Evolutionary conservation across 2,797 vertebrate species (phyloP).

Genomic region (Mormyrus hasselquistii): DNA sequence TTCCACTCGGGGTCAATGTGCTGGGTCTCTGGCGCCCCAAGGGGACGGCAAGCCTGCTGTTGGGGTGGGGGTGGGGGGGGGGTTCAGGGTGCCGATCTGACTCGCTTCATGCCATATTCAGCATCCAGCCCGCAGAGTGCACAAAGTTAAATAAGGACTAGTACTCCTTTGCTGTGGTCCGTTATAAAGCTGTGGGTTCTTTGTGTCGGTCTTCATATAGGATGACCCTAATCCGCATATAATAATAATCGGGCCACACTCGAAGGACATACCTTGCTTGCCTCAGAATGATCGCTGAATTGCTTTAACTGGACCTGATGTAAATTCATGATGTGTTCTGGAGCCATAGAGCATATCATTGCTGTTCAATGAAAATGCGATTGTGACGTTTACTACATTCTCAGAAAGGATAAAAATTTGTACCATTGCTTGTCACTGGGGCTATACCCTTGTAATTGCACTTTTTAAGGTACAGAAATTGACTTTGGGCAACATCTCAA

Average conservation of each 20-base stretch:
- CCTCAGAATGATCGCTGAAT: not conserved
- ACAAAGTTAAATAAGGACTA: too few species aligned
- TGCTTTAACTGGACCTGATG: not conserved
- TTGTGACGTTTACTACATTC: not conserved
- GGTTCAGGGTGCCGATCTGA: too few species aligned
- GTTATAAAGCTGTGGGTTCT: not conserved
- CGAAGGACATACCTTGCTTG: not conserved
- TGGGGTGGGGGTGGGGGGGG: not conserved
- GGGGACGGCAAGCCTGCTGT: not conserved
- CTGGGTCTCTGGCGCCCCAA: not conserved
- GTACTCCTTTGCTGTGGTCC: not conserved
- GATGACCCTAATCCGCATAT: not conserved
- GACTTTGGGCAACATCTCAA: too few species aligned
- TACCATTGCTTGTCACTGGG: not conserved
- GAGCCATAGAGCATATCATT: not conserved
- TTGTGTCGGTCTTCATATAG: not conserved
- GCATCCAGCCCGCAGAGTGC: not conserved
- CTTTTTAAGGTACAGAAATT: too few species aligned
- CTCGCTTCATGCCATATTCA: not conserved
- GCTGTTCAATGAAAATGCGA: not conserved
- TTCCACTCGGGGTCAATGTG: constrained; percentile 19
- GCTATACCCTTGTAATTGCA: not conserved
- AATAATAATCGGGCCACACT: not conserved
- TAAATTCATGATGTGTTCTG: not conserved
- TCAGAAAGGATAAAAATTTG: not conserved